Conservation (phyloP, 2,113 vertebrate genomes). For the Pygoscelis antarcticus region DNA sequence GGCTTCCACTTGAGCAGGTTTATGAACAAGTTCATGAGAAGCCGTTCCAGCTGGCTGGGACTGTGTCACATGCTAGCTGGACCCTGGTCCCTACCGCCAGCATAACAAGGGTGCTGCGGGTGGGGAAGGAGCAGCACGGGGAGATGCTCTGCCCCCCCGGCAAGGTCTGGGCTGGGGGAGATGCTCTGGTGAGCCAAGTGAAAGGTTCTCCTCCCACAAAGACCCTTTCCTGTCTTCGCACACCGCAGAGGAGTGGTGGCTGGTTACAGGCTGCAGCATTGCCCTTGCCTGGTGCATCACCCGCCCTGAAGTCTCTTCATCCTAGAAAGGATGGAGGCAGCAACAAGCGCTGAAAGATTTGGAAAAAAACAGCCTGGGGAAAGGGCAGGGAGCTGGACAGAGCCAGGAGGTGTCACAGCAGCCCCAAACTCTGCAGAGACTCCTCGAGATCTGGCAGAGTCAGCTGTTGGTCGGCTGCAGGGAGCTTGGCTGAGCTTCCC, state of each 20-base stretch:
- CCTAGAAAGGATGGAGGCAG: neutral
- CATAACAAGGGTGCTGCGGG: neutral
- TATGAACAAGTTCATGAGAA: neutral
- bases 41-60: neutral
- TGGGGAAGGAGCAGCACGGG: neutral
- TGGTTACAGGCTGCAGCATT: neutral
- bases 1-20: neutral
- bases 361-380: neutral
- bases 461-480: neutral
- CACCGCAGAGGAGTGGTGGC: accelerated
- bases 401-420: neutral
- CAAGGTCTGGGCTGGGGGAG: neutral
- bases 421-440: neutral
- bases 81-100: neutral
- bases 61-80: neutral
- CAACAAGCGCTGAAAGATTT: accelerated
- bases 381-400: neutral
- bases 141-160: neutral
- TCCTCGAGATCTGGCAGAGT: neutral
- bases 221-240: neutral
- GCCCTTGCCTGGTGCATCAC: neutral
- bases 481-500: neutral
- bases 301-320: accelerated
- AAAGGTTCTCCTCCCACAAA: neutral
- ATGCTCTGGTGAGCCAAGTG: neutral